Base-by-base conservation (phyloP, 2,888 invertebrate species). In the Eupeodes luniger region DNA sequence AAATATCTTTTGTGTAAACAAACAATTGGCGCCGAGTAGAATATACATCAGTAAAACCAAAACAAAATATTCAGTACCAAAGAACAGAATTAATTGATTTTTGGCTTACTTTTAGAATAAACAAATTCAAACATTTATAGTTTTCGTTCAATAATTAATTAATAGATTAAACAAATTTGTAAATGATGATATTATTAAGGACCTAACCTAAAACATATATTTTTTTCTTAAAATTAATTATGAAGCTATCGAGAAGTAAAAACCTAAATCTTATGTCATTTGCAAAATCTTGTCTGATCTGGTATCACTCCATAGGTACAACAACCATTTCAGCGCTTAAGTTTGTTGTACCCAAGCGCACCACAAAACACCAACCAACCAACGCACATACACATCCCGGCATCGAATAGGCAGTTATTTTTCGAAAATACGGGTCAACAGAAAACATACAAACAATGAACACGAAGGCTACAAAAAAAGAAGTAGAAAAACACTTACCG, bases 381-480 rank as follows among this genome's bases (percentile, higher is more conserved):
- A 40, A 40, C 40, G 9, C 57, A 72, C 72, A 27, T 27, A 72
- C 44, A 10, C 44, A 72, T 59, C 11, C 59, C n/a, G 6, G 59
- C 7, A 47, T 27, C 27, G 34, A 67, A 74, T n/a, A 74, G 75
- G 59, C 75, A 59, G 81, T 81, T 81, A 79, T 62, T 61, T 62
- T 59, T 49, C 49, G 47, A 66, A 40, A 16, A 67, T 72, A 72
- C 72, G 59, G 72, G 72, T 72, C 72, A 55, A 44, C 44, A 70
- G 53, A 66, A 55, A 74, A 61, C n/a, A 44, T 59, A 4, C 59
- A 47, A 40, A 75, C 11, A 55, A 51, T 19, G 44, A 44, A 55
- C 3, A 2, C 36, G 5, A 61, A 36, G 36, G 27, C 27, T 27
- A 14, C 7, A 14, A 70, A 34, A 34, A n/a, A 10, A 59, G n/a